Base-by-base conservation (phyloP, 2,113 vertebrate genomes). In the Scatophagus argus region DNA sequence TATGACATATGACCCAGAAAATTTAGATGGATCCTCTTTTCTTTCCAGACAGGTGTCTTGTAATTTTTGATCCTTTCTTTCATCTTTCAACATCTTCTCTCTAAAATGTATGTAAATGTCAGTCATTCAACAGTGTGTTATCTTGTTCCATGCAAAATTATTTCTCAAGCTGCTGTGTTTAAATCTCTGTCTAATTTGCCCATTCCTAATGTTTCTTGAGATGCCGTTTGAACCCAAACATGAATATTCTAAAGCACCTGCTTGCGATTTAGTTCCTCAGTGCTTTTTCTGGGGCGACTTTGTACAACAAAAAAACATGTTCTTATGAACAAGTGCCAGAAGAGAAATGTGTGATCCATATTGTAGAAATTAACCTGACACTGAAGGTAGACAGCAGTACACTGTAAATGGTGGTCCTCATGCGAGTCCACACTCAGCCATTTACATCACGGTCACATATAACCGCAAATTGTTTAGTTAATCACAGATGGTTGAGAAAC, bases 401-500 rank as follows among this genome's bases (percentile, higher is more conserved):
- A 14, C 32, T 36, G 47, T 54, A 70, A 76, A 74, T 65, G 21
- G 39, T 79, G 39, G 55, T 21, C 82, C 34, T 49, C 31, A 46
- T 6, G 77, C 41, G 46, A 71, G 66, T 72, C 29, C 4, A 79
- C 56, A 59, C 41, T 43, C n/a, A 73, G 49, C 51, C 19, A 55
- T 74, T 74, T 79, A 71, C 32, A 69, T 60, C 74, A 75, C 1
- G 13, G 5, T 34, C 54, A 70, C 47, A 73, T 19, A 54, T 81
- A 73, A 61, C 29, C 39, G 74, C 31, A 79, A 21, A 68, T 36
- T 65, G 31, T 87, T 85, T 75, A 75, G 68, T 21, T 70, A 16
- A 77, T 85, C 36, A 56, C 73, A 84, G 63, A 79, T 80, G 46
- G 59, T 21, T 72, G 61, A 79, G 54, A 66, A 52, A 66, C 8